phyloP scores from a whole-genome alignment of 1,140 invertebrate genomes.

The Brachionus angularis region DNA sequence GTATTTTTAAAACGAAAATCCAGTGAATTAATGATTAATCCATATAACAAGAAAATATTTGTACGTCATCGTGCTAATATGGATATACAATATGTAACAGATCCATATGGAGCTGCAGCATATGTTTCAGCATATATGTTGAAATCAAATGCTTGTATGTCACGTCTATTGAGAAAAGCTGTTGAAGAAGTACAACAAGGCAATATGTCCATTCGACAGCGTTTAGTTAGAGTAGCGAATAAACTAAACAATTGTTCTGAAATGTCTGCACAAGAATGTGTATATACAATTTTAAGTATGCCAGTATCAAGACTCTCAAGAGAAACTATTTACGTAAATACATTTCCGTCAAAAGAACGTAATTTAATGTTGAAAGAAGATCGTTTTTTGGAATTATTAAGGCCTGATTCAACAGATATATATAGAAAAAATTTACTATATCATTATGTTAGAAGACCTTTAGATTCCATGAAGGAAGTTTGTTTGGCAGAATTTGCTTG shows the following conservation, averaged over 20 bases:
- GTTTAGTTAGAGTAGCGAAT: neutral
- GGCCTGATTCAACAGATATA: too few relatives aligned
- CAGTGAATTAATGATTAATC: too few relatives aligned
- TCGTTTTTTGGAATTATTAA: too few relatives aligned
- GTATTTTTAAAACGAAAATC: neutral
- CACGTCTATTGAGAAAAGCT: too few relatives aligned
- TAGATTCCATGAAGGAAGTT: too few relatives aligned
- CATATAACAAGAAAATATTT: neutral
- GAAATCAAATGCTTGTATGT: neutral
- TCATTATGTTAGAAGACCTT: too few relatives aligned
- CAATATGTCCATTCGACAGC: neutral
- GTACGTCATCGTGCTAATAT: neutral
- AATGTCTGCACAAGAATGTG: neutral
- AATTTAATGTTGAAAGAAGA: too few relatives aligned
- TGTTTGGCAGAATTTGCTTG: too few relatives aligned
- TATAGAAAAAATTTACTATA: too few relatives aligned
- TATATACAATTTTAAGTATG: neutral
- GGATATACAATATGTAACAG: neutral
- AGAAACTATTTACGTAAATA: too few relatives aligned
- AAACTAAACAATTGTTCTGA: neutral
- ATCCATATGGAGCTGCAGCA: neutral
- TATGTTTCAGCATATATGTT: neutral
- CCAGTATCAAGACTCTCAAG: too few relatives aligned
- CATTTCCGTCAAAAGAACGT: too few relatives aligned
- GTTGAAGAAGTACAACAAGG: neutral